Evolutionary conservation across 2,113 vertebrate species (phyloP).

Genomic region (Lepus timidus): DNA sequence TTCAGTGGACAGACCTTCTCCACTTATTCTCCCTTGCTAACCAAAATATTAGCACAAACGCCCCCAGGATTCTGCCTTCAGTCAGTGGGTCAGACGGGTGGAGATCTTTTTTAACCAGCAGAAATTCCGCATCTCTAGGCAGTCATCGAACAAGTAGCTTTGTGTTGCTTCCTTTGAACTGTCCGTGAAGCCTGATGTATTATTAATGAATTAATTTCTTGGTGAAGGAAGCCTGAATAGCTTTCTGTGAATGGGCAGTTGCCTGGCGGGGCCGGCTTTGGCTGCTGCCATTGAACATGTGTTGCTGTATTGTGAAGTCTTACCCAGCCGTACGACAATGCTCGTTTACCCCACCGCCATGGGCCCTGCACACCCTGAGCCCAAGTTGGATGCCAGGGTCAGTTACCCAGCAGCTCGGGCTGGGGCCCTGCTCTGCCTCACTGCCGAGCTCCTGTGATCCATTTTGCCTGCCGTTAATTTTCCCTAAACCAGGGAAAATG

Average conservation of each 20-base stretch:
- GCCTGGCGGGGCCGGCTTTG: constrained; percentile 83
- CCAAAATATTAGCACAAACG: constrained; percentile 48
- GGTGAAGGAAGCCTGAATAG: constrained; percentile 77
- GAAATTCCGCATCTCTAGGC: constrained; percentile 36
- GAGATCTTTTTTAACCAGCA: not conserved
- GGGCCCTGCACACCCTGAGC: constrained; percentile 77
- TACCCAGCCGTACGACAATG: constrained; percentile 78
- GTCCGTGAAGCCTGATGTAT: constrained; percentile 71
- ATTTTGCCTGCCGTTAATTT: constrained; percentile 72
- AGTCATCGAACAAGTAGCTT: constrained; percentile 59
- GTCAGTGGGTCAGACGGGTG: constrained; percentile 40
- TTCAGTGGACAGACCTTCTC: constrained; percentile 18
- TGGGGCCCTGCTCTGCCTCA: constrained; percentile 62
- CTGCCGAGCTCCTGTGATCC: constrained; percentile 59
- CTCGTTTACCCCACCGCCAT: constrained; percentile 79
- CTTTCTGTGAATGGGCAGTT: constrained; percentile 67
- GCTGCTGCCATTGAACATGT: constrained; percentile 83
- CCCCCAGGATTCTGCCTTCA: constrained; percentile 1
- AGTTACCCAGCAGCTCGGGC: constrained; percentile 72
- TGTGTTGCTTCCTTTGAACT: constrained; percentile 66
- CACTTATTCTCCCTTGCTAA: constrained; percentile 49
- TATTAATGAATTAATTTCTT: constrained; percentile 81
- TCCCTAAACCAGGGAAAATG: constrained; percentile 70
- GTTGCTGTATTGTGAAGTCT: constrained; percentile 79
- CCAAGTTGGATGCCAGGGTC: constrained; percentile 64